Conservation (phyloP, 2,113 vertebrate genomes). For the Thunnus maccoyii region DNA sequence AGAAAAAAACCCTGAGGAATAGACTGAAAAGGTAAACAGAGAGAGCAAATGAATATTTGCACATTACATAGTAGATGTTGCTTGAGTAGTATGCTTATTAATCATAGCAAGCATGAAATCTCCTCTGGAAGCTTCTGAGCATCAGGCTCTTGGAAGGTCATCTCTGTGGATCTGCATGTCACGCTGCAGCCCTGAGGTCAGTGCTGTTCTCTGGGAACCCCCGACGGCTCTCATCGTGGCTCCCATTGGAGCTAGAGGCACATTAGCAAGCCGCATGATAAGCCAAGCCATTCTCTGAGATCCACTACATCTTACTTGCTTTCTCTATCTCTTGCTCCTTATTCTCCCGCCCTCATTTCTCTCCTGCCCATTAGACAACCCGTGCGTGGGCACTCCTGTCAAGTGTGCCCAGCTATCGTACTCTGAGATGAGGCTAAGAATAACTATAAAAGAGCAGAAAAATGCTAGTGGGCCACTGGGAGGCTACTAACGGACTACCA, state of each 20-base stretch:
- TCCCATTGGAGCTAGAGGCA: not conserved
- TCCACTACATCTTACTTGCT: slow-evolving; percentile 14
- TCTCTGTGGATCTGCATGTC: slow-evolving; percentile 41
- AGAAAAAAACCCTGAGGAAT: not conserved
- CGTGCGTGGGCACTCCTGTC: slow-evolving; percentile 53
- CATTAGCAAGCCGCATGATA: slow-evolving; percentile 42
- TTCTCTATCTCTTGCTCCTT: slow-evolving; percentile 16
- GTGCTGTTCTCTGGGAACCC: slow-evolving; percentile 25
- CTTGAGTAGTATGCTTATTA: not conserved
- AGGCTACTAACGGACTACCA: slow-evolving; percentile 36
- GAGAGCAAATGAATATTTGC: not conserved
- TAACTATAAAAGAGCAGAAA: slow-evolving; percentile 51
- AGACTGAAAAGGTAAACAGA: not conserved
- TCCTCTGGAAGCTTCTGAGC: slow-evolving; percentile 1
- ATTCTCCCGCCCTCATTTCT: slow-evolving; percentile 17
- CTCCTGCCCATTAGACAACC: slow-evolving; percentile 33
- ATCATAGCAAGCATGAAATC: slow-evolving; percentile 1
- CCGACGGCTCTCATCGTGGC: slow-evolving; percentile 16
- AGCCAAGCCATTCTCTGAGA: slow-evolving; percentile 9
- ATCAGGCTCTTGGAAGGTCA: slow-evolving; percentile 22
- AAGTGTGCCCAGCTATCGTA: slow-evolving; percentile 29
- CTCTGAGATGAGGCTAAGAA: slow-evolving; percentile 61
- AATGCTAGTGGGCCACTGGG: slow-evolving; percentile 45
- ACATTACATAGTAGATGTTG: slow-evolving; percentile 1
- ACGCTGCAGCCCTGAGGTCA: slow-evolving; percentile 46